Base-by-base conservation (phyloP, 2,797 vertebrate genomes). In the Rhinella marina region DNA sequence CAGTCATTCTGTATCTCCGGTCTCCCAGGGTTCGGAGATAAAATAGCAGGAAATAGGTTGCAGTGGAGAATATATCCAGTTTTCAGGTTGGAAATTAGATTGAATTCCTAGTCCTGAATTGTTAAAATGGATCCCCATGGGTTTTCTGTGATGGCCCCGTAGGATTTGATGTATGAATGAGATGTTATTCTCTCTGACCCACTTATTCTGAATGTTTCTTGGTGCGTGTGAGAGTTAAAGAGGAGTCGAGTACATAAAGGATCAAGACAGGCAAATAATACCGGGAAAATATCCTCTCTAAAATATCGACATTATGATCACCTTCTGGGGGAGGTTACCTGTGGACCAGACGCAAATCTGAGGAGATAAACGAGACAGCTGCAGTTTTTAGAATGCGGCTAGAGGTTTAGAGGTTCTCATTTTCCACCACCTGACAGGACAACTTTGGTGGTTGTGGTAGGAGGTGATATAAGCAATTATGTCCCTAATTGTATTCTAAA, bases 51-150 rank as follows among this genome's bases (percentile, higher is more conserved):
- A 86, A 89, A 89, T 86, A 83, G 84, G 84, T 72, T 89, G 88
- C 75, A 78, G 16, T 17, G 29, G 85, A 86, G 85, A 86, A 89
- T 86, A 78, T 86, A 89, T 89, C 88, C 88, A 89, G 88, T 83
- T 89, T 84, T 83, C 32, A 83, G 85, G 73, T 64, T 89, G 85
- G 88, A 86, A 89, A 89, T 86, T 86, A 89, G 88, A 89, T 89
- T 89, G 88, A 86, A 89, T 89, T 89, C 88, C 85, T 86, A 89
- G 61, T 89, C 85, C 85, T 89, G 88, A 89, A 89, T 89, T 89
- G 88, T 86, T 89, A 86, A 89, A 89, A 83, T 27, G 75, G 72
- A 75, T 89, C 73, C 88, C 88, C 54, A 68, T 80, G 81, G 88
- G 81, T 84, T 89, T 89, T 82, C 32, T 27, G 84, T 83, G 88